Conservation (phyloP, 2,888 invertebrate genomes). For the Empis stercorea region DNA sequence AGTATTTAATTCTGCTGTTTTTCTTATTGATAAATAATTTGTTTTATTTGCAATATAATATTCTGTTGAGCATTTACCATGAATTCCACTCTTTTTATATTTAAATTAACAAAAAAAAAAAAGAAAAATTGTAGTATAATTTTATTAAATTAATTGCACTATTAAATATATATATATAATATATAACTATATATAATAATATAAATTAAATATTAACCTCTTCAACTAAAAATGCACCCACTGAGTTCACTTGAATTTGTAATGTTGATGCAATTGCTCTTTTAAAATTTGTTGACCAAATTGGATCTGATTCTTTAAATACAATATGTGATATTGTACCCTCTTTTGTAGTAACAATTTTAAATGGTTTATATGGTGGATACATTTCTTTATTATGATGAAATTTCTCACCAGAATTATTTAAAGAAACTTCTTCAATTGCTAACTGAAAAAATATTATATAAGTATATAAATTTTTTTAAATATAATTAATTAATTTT, state of each 20-base stretch:
- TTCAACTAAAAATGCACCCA: conserved; percentile 35
- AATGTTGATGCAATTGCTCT: conserved; percentile 51
- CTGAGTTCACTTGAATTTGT: conserved; percentile 41
- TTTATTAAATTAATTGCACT: too few species aligned
- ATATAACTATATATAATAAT: background rate
- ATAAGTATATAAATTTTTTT: background rate
- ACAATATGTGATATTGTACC: conserved; percentile 30
- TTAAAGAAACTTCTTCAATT: conserved; percentile 33
- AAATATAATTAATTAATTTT: too few species aligned
- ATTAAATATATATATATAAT: background rate
- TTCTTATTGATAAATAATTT: conserved; percentile 31
- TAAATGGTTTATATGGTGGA: conserved; percentile 35
- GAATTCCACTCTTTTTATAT: conserved; percentile 41
- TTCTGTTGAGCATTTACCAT: conserved; percentile 42
- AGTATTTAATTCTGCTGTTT: conserved; percentile 34
- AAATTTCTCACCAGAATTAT: conserved; percentile 35
- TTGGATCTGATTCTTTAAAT: conserved; percentile 40
- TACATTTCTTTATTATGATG: conserved; percentile 36
- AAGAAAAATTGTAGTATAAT: too few species aligned
- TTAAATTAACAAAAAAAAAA: conserved; percentile 1
- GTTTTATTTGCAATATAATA: conserved; percentile 35
- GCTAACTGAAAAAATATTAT: conserved; percentile 23
- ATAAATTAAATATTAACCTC: conserved; percentile 34
- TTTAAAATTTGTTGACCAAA: conserved; percentile 56
- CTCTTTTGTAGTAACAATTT: conserved; percentile 26